These are phyloP conservation scores for Molorchus minor DNA, from an alignment of 2,888 invertebrate genomes.

Conservation along the genomic window DNA sequence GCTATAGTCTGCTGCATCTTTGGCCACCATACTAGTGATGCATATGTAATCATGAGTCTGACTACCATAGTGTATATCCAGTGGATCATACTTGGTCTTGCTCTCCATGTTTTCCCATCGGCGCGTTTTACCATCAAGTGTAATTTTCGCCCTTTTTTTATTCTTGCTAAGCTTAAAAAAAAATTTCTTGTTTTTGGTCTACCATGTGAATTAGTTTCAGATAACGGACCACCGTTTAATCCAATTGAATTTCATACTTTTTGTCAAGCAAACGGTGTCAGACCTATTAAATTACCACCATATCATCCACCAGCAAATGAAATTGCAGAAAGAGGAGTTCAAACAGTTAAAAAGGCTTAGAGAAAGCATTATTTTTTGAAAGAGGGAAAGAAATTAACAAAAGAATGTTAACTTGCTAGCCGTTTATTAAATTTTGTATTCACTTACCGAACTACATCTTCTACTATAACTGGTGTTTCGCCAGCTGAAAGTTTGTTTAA, in stretches of 20 bases:
- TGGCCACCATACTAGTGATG: too few relatives aligned
- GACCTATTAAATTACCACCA: conserved; percentile 36
- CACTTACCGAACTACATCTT: conserved; percentile 29
- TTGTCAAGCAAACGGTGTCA: conserved; percentile 44
- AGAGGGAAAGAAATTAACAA: conserved; percentile 11
- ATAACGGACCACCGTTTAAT: conserved; percentile 44
- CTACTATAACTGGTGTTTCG: conserved; percentile 5
- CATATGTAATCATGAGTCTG: too few relatives aligned
- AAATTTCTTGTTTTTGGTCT: conserved; percentile 40
- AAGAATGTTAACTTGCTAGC: too few relatives aligned
- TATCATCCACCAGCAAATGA: conserved; percentile 43
- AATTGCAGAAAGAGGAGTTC: conserved; percentile 36
- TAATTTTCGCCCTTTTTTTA: too few relatives aligned
- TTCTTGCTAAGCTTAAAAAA: conserved; percentile 32
- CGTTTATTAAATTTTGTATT: conserved; percentile 12
- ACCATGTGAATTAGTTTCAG: conserved; percentile 36
- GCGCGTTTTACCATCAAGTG: too few relatives aligned
- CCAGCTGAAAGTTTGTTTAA: conserved; percentile 27
- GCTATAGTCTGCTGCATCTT: too few relatives aligned
- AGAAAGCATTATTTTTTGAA: conserved; percentile 17
- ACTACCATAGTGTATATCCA: too few relatives aligned
- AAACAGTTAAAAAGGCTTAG: conserved; percentile 41
- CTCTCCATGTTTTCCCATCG: too few relatives aligned
- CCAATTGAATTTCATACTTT: conserved; percentile 37
- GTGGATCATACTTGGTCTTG: too few relatives aligned